Evolutionary conservation across 53 echinoderm and acorn worm species (phyloP).

Genomic region (Glandiceps talaboti): DNA sequence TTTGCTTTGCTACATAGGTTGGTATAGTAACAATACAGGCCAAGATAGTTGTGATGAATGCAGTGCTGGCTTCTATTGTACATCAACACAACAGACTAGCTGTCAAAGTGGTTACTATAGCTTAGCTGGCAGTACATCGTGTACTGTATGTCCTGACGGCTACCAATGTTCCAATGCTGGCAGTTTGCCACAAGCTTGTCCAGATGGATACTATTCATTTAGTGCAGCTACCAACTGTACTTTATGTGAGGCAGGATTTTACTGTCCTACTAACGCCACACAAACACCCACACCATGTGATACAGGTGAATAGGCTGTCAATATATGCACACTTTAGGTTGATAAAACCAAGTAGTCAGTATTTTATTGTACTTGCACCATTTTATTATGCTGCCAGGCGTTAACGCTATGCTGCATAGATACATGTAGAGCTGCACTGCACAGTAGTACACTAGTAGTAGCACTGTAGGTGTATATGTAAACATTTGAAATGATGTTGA

Average conservation of each 20-base stretch:
- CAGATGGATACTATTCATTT: slow-evolving; percentile 32
- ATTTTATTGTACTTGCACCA: too few relatives aligned
- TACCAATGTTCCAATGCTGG: slow-evolving; percentile 47
- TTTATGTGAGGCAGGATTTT: slow-evolving; percentile 48
- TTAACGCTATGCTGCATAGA: too few relatives aligned
- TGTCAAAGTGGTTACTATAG: slow-evolving; percentile 66
- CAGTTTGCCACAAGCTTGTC: slow-evolving; percentile 24
- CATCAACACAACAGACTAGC: slow-evolving; percentile 17
- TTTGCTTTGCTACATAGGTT: slow-evolving; percentile 16
- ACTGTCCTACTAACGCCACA: slow-evolving; percentile 67
- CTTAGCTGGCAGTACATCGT: slow-evolving; percentile 33
- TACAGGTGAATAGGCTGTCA: slow-evolving; percentile 42
- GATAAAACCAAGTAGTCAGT: too few relatives aligned
- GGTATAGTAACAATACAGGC: slow-evolving; percentile 26
- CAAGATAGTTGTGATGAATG: slow-evolving; percentile 31
- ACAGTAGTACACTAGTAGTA: too few relatives aligned
- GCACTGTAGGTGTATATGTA: too few relatives aligned
- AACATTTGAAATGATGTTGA: too few relatives aligned
- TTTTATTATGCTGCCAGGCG: too few relatives aligned
- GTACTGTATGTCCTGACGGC: slow-evolving; percentile 71
- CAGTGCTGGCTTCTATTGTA: slow-evolving; percentile 56
- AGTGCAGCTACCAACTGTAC: slow-evolving; percentile 46
- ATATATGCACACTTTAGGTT: too few relatives aligned
- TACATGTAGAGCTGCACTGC: too few relatives aligned
- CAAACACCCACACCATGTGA: slow-evolving; percentile 40